Evolutionary conservation across 2,797 vertebrate species (phyloP), one percentile per base, ranked within the genome.

Genomic region (Holocentrus rufus): DNA sequence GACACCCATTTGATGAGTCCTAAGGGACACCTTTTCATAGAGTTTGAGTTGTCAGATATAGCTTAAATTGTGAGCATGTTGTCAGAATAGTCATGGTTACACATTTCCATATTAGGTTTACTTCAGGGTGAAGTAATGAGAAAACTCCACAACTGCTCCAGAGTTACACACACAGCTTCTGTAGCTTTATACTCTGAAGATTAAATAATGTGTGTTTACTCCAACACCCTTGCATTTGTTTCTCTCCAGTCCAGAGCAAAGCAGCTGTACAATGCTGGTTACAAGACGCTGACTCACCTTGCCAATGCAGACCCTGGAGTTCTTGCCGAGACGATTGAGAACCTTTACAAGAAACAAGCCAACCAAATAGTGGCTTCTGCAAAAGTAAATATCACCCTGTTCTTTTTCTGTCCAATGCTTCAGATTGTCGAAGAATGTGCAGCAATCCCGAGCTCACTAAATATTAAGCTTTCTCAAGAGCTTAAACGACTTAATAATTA

Each of bases 331-430:
- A 85, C 76, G 0, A 87, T 98, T 23, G 93, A 94, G 65, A 95
- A 96, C 87, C 91, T 99, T 42, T 95, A 91, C 79, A 94, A 75
- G 83, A 93, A 86, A 62, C 97, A 97, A 56, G 97, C 97, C 83
- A 90, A 85, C 57, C 95, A 96, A 83, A 97, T 99, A 0, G 78
- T 98, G 84, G 95, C 95, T 4, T 98, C 97, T 4, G 97, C 97
- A 42, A 97, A 97, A 86, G 98, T 97, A 69, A 92, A 88, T 4
- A 23, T 17, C 23, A 7, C 9, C 20, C 63, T 22, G 18, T 30
- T 7, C 18, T 36, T 25, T 7, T 34, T 34, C 31, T 34, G 14
- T 34, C 55, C 34, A 9, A 30, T 13, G 20, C 3, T 46, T 27
- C 22, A 25, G 6, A 7, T 31, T 36, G 14, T 34, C 30, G 17